Conservation (phyloP, 2,888 invertebrate genomes). For the Minunthozetes semirufus region DNA sequence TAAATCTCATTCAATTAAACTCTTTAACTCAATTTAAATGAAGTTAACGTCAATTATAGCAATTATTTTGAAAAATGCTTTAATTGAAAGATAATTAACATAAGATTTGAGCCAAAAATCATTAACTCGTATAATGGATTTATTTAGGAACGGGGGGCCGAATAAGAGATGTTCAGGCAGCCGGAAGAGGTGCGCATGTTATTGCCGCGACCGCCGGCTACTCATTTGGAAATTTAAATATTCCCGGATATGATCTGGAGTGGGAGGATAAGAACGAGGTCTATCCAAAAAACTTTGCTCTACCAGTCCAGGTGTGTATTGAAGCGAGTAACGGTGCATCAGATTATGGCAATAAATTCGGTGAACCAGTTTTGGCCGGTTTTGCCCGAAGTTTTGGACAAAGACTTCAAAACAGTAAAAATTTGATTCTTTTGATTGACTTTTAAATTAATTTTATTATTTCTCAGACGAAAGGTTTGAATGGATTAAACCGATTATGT, state of each 20-base stretch:
- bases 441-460: background rate
- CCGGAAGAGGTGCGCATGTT: constrained; percentile 86
- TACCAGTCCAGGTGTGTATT: constrained; percentile 77
- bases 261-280: constrained; percentile 67
- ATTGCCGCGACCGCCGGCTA: constrained; percentile 96
- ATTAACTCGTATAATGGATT: too few relatives aligned
- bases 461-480: constrained; percentile 61
- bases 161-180: constrained; percentile 87
- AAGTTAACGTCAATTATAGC: too few relatives aligned
- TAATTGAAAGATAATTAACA: too few relatives aligned
- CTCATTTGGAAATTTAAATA: constrained; percentile 82
- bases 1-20: too few relatives aligned
- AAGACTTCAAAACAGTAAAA: constrained; percentile 52
- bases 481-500: constrained; percentile 98
- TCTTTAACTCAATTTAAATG: too few relatives aligned
- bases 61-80: too few relatives aligned
- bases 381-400: constrained; percentile 87
- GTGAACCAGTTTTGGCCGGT: constrained; percentile 85
- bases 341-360: constrained; percentile 98
- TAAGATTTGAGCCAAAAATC: background rate
- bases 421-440: background rate
- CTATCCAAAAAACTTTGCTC: constrained; percentile 84
- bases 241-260: constrained; percentile 75
- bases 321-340: constrained; percentile 97
- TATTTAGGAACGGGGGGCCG: constrained; percentile 85